Conservation (phyloP, 2,888 invertebrate genomes). For the Argynnis bischoffii region DNA sequence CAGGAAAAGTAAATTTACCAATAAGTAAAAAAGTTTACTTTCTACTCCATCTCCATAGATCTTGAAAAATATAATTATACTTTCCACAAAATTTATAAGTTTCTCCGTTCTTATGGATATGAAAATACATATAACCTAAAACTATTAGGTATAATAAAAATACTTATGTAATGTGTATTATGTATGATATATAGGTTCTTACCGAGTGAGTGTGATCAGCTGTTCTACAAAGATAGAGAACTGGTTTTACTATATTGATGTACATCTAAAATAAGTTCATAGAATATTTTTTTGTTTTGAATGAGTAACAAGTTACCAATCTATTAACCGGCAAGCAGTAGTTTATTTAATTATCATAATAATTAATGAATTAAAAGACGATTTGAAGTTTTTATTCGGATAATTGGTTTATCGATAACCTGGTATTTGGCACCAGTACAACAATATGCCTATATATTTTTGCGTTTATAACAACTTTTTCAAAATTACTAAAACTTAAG, state of each 20-base stretch:
- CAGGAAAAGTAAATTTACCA: too few species aligned
- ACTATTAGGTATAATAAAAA: conserved; percentile 4
- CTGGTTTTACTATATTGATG: too few species aligned
- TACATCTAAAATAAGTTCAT: conserved; percentile 1
- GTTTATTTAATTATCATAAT: conserved; percentile 10
- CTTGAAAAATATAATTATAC: too few species aligned
- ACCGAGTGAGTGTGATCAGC: conserved; percentile 3
- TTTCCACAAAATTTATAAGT: too few species aligned
- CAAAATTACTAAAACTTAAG: too few species aligned
- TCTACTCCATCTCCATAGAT: too few species aligned
- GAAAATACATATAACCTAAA: not conserved
- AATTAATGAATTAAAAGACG: conserved; percentile 10
- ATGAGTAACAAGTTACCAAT: conserved; percentile 4
- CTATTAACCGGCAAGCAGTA: conserved; percentile 15
- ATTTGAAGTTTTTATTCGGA: not conserved
- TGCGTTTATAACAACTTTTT: too few species aligned
- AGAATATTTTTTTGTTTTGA: conserved; percentile 1
- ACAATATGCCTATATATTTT: too few species aligned
- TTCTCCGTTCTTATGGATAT: too few species aligned
- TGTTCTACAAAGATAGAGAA: not conserved
- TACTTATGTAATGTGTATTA: not conserved
- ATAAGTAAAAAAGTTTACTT: too few species aligned
- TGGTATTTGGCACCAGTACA: too few species aligned
- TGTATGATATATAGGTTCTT: not conserved
- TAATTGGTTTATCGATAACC: not conserved